A percentile compares a stretch with the other conserved stretches of the same genome.
Evolutionary conservation across 2,113 vertebrate genomes (phyloP).

Genomic region (Melospiza georgiana): DNA sequence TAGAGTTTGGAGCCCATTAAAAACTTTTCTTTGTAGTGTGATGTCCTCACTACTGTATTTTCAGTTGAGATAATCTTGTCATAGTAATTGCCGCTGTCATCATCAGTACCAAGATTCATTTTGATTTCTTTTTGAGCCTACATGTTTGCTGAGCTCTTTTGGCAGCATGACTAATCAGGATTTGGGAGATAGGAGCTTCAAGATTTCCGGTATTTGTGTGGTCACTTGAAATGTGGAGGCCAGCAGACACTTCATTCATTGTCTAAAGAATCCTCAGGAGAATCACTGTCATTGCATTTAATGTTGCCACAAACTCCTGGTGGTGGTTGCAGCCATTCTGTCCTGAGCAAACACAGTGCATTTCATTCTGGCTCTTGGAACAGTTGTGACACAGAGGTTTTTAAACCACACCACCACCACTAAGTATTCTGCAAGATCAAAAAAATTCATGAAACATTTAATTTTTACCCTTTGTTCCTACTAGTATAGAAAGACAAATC

Average conservation of each 20-base stretch:
- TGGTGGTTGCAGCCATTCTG: background rate
- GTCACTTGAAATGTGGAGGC: background rate
- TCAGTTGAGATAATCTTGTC: conserved; percentile 38
- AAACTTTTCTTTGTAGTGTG: background rate
- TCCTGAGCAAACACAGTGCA: background rate
- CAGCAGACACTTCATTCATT: background rate
- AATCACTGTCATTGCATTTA: background rate
- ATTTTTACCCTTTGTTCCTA: background rate
- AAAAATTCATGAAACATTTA: background rate
- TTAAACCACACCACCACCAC: background rate
- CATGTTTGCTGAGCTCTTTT: background rate
- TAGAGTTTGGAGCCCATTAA: background rate
- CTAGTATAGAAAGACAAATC: background rate
- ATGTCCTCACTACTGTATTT: background rate
- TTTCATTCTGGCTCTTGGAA: background rate
- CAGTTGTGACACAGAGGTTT: background rate
- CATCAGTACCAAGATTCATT: background rate
- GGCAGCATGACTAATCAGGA: background rate
- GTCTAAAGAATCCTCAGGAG: background rate
- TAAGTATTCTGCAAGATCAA: background rate
- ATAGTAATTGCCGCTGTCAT: conserved; percentile 35
- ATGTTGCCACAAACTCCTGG: background rate
- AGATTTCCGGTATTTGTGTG: background rate
- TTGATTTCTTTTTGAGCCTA: conserved; percentile 35
- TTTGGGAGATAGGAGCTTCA: background rate